phyloP scores from a whole-genome alignment of 2,113 vertebrate species.

The Crocuta crocuta region DNA sequence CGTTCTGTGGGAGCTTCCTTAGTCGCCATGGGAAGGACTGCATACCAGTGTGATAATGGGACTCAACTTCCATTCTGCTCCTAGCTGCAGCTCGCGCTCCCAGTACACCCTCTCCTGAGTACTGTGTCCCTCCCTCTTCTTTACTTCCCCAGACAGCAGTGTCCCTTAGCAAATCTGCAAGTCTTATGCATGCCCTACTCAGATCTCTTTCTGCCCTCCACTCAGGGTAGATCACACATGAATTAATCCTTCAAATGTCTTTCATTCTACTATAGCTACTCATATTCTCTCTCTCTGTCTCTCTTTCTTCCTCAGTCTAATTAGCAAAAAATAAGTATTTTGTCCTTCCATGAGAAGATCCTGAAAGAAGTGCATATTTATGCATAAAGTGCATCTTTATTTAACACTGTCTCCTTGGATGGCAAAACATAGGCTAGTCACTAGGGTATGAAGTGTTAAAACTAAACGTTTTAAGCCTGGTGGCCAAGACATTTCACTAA shows the following conservation, averaged over 20 bases:
- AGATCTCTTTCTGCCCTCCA: not conserved
- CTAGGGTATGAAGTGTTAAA: not conserved
- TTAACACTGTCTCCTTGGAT: not conserved
- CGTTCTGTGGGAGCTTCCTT: not conserved
- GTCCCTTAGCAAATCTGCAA: not conserved
- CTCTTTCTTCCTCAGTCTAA: not conserved
- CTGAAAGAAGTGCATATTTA: not conserved
- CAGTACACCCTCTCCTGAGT: not conserved
- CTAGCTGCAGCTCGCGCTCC: not conserved
- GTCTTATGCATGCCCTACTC: not conserved
- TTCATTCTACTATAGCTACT: not conserved
- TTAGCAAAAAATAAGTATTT: constrained; percentile 21
- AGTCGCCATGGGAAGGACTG: not conserved
- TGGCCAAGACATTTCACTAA: not conserved
- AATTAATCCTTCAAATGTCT: not conserved
- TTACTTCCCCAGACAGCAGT: not conserved
- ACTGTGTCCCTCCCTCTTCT: not conserved
- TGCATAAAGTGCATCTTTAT: not conserved
- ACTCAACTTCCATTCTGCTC: too few relatives aligned
- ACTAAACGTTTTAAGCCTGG: not conserved
- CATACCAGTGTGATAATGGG: not conserved
- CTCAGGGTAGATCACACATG: not conserved
- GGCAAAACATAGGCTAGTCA: not conserved
- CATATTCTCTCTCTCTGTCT: not conserved
- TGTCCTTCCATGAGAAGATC: not conserved